Base-by-base conservation (phyloP, 1,140 invertebrate genomes). In the Glossosoma conforme region DNA sequence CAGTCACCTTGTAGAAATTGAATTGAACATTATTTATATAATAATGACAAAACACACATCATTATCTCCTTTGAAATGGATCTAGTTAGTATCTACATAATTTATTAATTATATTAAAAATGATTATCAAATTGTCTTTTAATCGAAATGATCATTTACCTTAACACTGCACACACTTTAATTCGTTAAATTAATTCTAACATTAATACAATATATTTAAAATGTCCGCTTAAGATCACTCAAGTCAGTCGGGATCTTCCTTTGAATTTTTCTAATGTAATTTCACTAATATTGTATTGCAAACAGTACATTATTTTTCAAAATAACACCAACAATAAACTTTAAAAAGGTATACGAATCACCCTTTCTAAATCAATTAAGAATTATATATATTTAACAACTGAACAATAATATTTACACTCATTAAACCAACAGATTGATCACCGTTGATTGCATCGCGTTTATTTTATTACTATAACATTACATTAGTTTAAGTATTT, bases 331-430 rank as follows among this genome's bases (percentile, higher is more conserved):
- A 38, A 38, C 36, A 38, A 38, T 38, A 38, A 15, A 28, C 24
- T 28, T 6, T 28, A 28, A 28, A 8, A 28, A 28, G 24, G 24
- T 8, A 28, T 28, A 28, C n/a, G n/a, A 28, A 28, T n/a, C n/a
- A 28, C n/a, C 24, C 24, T 28, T 28, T 28, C 6, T n/a, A 28
- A 6, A 38, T 19, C 2, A 38, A 38, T 28, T 28, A 28, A 8
- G 6, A 28, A 28, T 28, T 8, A 28, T 28, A n/a, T 15, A 38
- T 38, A 38, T 38, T 38, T 17, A 38, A 38, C 36, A 15, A 19
- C 36, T 17, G 4, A 25, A 33, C 3, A 41, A 48, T 24, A 38
- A 35, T 50, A 50, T 50, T 19, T 50, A 50, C 47, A 50, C 38
- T 47, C 44, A 11, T 33, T n/a, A 30, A 44, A 44, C 28, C 19